Percentiles rank a stretch among this genome's conserved stretches.
phyloP scores from a whole-genome alignment of 2,113 vertebrate species.

The Paradisaea rubra region DNA sequence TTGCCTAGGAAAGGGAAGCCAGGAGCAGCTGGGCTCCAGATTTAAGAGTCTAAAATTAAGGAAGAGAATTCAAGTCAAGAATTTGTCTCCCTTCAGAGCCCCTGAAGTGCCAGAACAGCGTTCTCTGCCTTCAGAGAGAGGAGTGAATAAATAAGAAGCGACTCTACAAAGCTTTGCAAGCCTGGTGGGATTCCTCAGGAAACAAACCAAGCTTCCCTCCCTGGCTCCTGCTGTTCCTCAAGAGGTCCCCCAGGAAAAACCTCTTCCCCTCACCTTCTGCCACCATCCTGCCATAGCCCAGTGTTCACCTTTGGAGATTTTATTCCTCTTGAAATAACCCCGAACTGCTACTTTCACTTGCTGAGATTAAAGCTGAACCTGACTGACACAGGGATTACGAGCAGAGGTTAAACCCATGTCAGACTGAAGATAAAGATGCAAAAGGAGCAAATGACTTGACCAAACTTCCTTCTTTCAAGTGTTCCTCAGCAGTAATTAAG shows the following conservation, averaged over 20 bases:
- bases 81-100: background rate
- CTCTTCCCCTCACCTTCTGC: background rate
- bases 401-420: conserved; percentile 44
- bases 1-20: background rate
- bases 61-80: background rate
- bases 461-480: conserved; percentile 24
- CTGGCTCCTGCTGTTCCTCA: background rate
- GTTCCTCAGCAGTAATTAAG: background rate
- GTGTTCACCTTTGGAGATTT: background rate
- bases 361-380: conserved; percentile 2
- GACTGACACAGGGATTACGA: conserved; percentile 2
- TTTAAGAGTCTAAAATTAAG: background rate
- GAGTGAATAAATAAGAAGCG: background rate
- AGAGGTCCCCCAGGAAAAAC: background rate
- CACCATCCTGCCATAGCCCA: background rate
- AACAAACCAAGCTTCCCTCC: background rate
- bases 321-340: background rate
- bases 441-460: conserved; percentile 33
- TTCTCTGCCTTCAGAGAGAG: background rate
- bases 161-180: background rate
- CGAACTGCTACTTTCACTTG: background rate
- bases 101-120: background rate
- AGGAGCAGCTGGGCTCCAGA: background rate
- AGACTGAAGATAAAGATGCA: conserved; percentile 49
- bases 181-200: background rate